These are phyloP conservation scores for Lepetodrilus schrolli DNA, from an alignment of 2,888 invertebrate genomes.

Conservation along the genomic window DNA sequence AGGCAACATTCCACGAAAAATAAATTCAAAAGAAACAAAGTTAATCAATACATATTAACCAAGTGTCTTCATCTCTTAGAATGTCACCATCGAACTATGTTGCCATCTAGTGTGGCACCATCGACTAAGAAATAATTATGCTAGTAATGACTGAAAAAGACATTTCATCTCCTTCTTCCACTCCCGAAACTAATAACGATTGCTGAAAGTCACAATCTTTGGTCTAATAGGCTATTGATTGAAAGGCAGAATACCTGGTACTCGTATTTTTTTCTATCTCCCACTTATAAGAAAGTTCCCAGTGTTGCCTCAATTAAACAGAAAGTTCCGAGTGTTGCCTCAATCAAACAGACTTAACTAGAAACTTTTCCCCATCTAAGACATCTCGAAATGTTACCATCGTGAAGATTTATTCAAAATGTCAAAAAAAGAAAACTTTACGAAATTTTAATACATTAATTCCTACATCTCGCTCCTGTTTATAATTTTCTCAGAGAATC, in stretches of 20 bases:
- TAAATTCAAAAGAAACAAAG: neutral
- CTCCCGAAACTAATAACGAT: neutral
- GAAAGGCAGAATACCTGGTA: neutral
- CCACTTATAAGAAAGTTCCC: no score
- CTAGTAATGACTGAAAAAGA: constrained; percentile 1
- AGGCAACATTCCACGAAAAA: constrained; percentile 9
- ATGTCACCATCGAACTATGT: no score
- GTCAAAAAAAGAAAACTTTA: no score
- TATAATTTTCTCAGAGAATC: no score
- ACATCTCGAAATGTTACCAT: no score
- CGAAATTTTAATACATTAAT: no score
- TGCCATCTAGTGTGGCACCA: no score
- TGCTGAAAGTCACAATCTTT: constrained; percentile 15
- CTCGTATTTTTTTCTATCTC: neutral
- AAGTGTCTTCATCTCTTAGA: constrained; percentile 18
- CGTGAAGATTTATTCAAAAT: no score
- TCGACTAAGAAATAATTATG: constrained; percentile 5
- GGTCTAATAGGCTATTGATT: constrained; percentile 15
- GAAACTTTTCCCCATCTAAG: no score
- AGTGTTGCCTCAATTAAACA: neutral
- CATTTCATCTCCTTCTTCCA: neutral
- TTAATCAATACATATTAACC: constrained; percentile 4
- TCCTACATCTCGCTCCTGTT: no score
- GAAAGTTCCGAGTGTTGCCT: neutral
- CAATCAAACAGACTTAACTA: neutral